phyloP scores from a whole-genome alignment of 2,113 vertebrate genomes.

The Microtus montanus region DNA sequence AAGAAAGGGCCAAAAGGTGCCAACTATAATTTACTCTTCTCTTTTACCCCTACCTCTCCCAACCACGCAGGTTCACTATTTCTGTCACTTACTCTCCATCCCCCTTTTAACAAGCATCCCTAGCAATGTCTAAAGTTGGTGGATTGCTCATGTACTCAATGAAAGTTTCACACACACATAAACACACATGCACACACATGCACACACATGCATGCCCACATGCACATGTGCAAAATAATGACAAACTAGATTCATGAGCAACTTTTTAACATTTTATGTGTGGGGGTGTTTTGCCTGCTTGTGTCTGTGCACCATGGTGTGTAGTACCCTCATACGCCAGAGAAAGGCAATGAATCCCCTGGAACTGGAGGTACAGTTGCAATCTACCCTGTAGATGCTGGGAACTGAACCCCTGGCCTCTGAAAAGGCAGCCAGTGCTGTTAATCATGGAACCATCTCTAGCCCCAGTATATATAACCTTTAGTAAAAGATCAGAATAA shows the following conservation, averaged over 20 bases:
- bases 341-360: background rate
- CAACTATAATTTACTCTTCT: background rate
- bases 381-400: background rate
- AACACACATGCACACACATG: background rate
- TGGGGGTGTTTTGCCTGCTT: background rate
- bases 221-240: background rate
- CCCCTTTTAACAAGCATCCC: background rate
- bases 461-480: background rate
- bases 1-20: background rate
- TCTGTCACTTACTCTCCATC: background rate
- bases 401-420: background rate
- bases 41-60: background rate
- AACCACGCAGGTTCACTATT: background rate
- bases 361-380: background rate
- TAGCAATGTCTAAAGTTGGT: background rate
- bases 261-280: background rate
- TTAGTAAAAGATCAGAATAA: background rate
- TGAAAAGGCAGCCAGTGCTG: background rate
- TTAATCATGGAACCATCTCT: background rate
- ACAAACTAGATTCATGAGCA: background rate
- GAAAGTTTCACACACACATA: slow-evolving; percentile 31
- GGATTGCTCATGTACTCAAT: background rate
- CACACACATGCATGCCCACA: background rate
- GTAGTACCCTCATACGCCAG: background rate
- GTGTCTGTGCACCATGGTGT: background rate